Percentiles rank a stretch among this genome's conserved stretches.
These are phyloP conservation scores for Mus pahari DNA, from an alignment of 2,113 vertebrate genomes.

Conservation along the genomic window DNA sequence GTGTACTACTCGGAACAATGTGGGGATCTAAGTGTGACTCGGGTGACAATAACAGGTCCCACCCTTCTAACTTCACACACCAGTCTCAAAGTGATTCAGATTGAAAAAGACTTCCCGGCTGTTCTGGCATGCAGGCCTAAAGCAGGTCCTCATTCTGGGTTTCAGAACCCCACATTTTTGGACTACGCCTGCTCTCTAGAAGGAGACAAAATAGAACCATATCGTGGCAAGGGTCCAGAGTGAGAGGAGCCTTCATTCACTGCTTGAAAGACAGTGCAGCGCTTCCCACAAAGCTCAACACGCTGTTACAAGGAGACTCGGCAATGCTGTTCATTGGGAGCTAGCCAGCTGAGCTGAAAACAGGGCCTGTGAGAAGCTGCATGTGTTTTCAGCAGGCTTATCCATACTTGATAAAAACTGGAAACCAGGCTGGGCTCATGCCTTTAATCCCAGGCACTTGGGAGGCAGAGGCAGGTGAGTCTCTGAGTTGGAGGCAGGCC, in stretches of 20 bases:
- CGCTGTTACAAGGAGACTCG: neutral
- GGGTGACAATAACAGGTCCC: neutral
- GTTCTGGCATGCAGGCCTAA: neutral
- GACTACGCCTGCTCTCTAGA: neutral
- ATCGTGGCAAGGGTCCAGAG: neutral
- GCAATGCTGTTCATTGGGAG: neutral
- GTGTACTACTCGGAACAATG: neutral
- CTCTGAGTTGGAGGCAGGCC: neutral
- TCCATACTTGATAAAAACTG: conserved; percentile 9
- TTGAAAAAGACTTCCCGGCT: neutral
- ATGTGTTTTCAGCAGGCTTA: neutral
- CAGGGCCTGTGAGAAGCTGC: neutral
- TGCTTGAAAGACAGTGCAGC: neutral
- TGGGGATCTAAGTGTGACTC: neutral
- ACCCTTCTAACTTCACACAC: neutral
- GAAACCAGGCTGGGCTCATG: neutral
- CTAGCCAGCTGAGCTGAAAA: neutral
- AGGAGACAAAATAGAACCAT: conserved; percentile 12
- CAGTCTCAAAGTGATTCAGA: neutral
- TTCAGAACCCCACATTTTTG: neutral
- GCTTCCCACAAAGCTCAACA: conserved; percentile 22
- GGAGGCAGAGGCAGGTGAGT: neutral
- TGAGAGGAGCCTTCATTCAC: neutral
- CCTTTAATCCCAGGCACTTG: neutral
- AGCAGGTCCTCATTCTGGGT: neutral